A percentile compares a stretch with the other conserved stretches of the same genome.
phyloP scores from a whole-genome alignment of 2,113 vertebrate species.

The Aphyosemion australe region DNA sequence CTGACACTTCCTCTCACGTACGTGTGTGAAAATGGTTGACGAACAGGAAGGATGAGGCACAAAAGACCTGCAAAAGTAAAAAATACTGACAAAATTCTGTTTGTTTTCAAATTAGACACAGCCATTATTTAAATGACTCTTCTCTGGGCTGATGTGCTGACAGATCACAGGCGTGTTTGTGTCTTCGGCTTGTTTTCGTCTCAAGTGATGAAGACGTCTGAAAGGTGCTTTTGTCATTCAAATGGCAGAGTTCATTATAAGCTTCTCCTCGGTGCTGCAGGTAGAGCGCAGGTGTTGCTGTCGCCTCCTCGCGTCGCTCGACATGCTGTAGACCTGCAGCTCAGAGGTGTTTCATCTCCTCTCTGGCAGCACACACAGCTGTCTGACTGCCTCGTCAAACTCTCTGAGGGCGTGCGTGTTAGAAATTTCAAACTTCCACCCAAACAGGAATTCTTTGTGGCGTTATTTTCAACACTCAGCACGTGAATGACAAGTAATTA shows the following conservation, averaged over 20 bases:
- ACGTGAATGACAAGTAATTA: conserved; percentile 2
- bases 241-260: conserved; percentile 16
- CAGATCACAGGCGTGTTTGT: not conserved
- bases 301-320: conserved; percentile 13
- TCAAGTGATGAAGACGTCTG: conserved; percentile 12
- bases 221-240: not conserved
- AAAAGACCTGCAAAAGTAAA: conserved; percentile 8
- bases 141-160: not conserved
- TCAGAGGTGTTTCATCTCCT: conserved; percentile 1
- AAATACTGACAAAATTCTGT: not conserved
- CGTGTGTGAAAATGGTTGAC: conserved; percentile 15
- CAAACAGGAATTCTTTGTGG: not conserved
- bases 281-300: conserved; percentile 17
- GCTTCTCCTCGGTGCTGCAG: not conserved
- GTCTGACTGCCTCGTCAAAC: not conserved
- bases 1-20: conserved; percentile 7
- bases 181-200: not conserved
- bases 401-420: not conserved
- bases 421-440: not conserved
- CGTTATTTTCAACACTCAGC: not conserved
- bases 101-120: conserved; percentile 13
- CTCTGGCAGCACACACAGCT: not conserved
- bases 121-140: conserved; percentile 15
- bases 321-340: not conserved
- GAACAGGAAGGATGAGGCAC: not conserved